Evolutionary conservation across 2,888 invertebrate genomes (phyloP), one percentile per base, ranked within the genome.

Genomic region (Caenorhabditis macrosperma): DNA sequence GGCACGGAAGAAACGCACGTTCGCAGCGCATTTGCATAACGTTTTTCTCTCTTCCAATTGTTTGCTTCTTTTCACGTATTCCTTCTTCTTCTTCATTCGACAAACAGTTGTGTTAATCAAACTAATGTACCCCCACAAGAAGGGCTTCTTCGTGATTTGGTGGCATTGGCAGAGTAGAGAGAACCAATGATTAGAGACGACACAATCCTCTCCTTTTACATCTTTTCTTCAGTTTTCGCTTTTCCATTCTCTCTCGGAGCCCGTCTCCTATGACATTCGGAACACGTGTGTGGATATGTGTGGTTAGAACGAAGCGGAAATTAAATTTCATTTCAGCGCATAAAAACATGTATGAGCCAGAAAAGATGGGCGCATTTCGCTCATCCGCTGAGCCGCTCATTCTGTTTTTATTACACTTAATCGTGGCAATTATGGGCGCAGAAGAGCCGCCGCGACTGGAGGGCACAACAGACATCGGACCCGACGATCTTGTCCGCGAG

Each of bases 351-450:
- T n/a, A n/a, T n/a, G 52, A 4, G 46, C 12, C 4, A 15, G n/a
- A 50, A 64, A 26, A 64, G 41, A 55, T 54, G 41, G 30, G n/a
- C n/a, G n/a, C n/a, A n/a, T n/a, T n/a, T n/a, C n/a, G n/a, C n/a
- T 15, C 28, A 22, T 60, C 38, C 38, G 38, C 9, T 3, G 38
- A 60, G 30, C 20, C 54, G 10, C 2, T 35, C 38, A 15, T 7
- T 52, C 35, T 44, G 26, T 44, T 41, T 69, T 69, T 69, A 44
- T 61, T 61, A 52, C 20, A 60, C 59, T 41, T 69, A 69, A 69
- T 69, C 52, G 60, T 69, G 69, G 69, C 44, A 69, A 69, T 69
- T 69, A 69, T 60, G 24, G 60, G 26, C 57, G 15, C 41, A 57
- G 57, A 57, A 41, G 38, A 59, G 38, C 2, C 38, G 38, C 9